Percentiles rank a stretch among this genome's conserved stretches.
phyloP scores from a whole-genome alignment of 2,113 vertebrate genomes.

The Microtus oregoni region DNA sequence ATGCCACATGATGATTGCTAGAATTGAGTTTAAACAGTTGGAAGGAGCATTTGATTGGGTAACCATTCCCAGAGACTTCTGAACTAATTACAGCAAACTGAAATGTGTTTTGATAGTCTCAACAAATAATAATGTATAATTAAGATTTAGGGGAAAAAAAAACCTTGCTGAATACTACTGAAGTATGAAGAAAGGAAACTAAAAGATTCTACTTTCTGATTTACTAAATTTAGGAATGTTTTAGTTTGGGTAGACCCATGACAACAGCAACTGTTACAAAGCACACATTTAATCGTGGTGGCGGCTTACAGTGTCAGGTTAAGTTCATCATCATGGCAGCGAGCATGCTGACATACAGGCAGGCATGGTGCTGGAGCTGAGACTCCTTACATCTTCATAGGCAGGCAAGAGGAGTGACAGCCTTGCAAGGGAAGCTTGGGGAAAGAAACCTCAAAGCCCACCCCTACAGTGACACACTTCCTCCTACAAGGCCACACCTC shows the following conservation, averaged over 20 bases:
- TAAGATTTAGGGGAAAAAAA: constrained; percentile 32
- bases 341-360: not conserved
- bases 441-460: not conserved
- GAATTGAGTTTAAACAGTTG: not conserved
- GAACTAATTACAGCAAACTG: constrained; percentile 25
- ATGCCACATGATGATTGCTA: constrained; percentile 11
- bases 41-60: constrained; percentile 48
- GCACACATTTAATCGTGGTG: not conserved
- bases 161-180: not conserved
- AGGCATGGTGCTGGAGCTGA: not conserved
- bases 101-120: constrained; percentile 18
- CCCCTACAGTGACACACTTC: not conserved
- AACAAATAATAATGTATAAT: constrained; percentile 34
- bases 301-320: not conserved
- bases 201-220: not conserved
- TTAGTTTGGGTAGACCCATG: not conserved
- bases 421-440: not conserved
- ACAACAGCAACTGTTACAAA: not conserved
- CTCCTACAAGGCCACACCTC: not conserved
- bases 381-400: not conserved
- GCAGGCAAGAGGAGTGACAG: not conserved
- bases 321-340: not conserved
- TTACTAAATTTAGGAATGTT: constrained; percentile 39
- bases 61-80: constrained; percentile 43
- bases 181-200: constrained; percentile 6